Evolutionary conservation across 2,113 vertebrate genomes (phyloP).

Genomic region (Entelurus aequoreus): DNA sequence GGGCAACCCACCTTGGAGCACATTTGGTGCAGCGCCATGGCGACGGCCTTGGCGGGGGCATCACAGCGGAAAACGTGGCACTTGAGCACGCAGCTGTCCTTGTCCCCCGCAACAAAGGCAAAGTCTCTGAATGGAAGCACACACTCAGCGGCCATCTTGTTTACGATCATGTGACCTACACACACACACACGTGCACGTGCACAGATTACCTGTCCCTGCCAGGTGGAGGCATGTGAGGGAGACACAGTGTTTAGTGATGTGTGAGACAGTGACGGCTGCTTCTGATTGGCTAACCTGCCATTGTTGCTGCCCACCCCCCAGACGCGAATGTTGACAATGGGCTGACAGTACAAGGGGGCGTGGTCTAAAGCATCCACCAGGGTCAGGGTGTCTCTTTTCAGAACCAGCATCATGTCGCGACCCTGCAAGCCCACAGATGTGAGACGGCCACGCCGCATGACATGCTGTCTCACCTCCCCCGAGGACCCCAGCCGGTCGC

Average conservation of each 20-base stretch:
- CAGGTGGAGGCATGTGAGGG: conserved; percentile 23
- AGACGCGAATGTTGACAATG: conserved; percentile 93
- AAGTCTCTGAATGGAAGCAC: conserved; percentile 80
- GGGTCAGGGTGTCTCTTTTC: conserved; percentile 89
- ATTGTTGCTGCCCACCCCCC: conserved; percentile 95
- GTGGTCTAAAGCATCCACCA: conserved; percentile 87
- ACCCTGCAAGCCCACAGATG: conserved; percentile 68
- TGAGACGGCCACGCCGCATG: not conserved
- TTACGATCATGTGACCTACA: conserved; percentile 3
- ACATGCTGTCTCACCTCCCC: conserved; percentile 79
- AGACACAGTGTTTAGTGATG: conserved; percentile 15
- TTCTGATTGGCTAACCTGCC: conserved; percentile 80
- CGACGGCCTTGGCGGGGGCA: conserved; percentile 89
- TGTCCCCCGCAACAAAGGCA: conserved; percentile 91
- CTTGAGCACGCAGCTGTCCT: conserved; percentile 92
- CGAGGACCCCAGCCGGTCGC: conserved; percentile 69
- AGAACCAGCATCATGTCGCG: conserved; percentile 93
- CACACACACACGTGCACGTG: not conserved
- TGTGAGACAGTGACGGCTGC: not conserved
- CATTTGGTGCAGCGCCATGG: conserved; percentile 85
- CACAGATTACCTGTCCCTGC: conserved; percentile 62
- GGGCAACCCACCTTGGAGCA: conserved; percentile 82
- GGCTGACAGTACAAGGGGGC: conserved; percentile 89
- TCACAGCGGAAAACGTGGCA: conserved; percentile 95
- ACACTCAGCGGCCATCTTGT: not conserved